Conservation (phyloP, 2,888 invertebrate species). For the Nasonovia ribisnigri region DNA sequence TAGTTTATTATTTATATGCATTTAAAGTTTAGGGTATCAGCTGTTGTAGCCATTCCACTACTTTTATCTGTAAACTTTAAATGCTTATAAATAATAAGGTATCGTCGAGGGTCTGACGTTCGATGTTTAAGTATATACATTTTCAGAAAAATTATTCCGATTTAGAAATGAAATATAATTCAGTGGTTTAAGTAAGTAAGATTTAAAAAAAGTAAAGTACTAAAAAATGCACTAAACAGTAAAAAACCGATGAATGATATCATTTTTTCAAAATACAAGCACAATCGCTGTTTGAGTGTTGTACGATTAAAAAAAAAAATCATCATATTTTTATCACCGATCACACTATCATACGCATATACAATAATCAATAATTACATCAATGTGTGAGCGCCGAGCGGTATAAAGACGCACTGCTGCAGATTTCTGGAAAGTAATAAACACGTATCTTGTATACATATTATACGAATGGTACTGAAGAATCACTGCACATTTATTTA, state of each 20-base stretch:
- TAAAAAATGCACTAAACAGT: neutral
- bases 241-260: neutral
- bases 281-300: neutral
- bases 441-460: neutral
- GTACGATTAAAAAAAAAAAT: neutral
- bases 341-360: too few species aligned
- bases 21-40: neutral
- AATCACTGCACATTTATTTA: neutral
- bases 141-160: neutral
- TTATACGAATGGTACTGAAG: neutral
- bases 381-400: neutral
- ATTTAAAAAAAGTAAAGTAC: neutral
- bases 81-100: neutral
- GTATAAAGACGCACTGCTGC: neutral
- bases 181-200: neutral
- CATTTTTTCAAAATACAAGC: neutral
- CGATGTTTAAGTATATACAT: neutral
- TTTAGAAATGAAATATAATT: neutral
- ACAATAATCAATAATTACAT: neutral
- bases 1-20: constrained; percentile 5
- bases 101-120: neutral
- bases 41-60: neutral
- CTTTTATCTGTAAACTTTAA: neutral
- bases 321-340: too few species aligned
- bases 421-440: neutral